Conservation (phyloP, 2,797 vertebrate species). For the Acrocephalus scirpaceus region DNA sequence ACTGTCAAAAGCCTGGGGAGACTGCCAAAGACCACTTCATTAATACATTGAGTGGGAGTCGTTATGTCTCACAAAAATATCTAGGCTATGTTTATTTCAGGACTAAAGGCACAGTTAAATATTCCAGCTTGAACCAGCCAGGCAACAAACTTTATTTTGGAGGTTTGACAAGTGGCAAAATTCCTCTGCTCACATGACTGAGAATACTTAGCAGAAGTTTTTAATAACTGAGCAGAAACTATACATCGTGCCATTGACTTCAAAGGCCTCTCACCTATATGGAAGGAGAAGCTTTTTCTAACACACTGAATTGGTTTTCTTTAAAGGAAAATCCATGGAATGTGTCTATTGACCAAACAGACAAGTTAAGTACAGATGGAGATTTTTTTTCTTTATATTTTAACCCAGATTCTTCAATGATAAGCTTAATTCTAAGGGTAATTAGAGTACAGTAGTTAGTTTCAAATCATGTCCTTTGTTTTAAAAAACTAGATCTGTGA, state of each 20-base stretch:
- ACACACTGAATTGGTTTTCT: neutral
- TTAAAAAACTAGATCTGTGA: neutral
- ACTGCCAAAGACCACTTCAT: neutral
- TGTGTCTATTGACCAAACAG: neutral
- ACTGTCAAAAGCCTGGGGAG: neutral
- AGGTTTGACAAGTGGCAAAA: conserved; percentile 5
- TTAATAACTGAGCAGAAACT: neutral
- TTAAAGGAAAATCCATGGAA: conserved; percentile 7
- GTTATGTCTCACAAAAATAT: neutral
- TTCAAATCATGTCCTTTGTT: neutral
- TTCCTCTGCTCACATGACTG: neutral
- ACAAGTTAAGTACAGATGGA: neutral
- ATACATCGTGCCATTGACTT: neutral
- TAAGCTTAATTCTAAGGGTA: neutral
- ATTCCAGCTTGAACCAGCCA: neutral
- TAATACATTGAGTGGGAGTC: neutral
- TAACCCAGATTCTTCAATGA: neutral
- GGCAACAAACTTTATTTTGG: neutral
- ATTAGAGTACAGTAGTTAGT: neutral
- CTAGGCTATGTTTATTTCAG: neutral
- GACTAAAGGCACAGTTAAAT: neutral
- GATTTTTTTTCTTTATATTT: neutral
- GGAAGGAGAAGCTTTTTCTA: neutral
- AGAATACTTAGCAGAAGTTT: neutral
- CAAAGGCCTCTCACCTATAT: neutral